Base-by-base conservation (phyloP, 2,888 invertebrate genomes). In the Lithophane leautieri region DNA sequence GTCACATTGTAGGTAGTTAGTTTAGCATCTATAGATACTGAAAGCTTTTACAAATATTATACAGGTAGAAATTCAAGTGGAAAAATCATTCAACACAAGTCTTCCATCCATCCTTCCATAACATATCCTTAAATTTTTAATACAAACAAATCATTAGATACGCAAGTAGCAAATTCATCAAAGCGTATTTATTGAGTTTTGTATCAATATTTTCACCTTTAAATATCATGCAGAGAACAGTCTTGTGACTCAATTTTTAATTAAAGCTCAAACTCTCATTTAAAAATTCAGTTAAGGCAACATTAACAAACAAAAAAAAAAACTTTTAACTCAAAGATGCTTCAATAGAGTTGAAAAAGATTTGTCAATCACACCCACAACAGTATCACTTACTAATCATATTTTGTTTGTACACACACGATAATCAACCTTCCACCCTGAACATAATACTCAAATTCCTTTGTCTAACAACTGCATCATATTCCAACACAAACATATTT, bases 21-120 rank as follows among this genome's bases (percentile, higher is more conserved):
- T 85, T 81, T 79, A 87, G 81, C 81, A 72, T 86, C 70, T 76
- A 72, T 78, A 67, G 76, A 75, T 81, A 87, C 84, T 86, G 86
- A 86, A 87, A 88, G 78, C 84, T 83, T 75, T 74, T 81, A 86
- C 81, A 86, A 81, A 82, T 75, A 83, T 83, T 87, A 88, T 76
- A 88, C 82, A 86, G 44, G 73, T 82, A 80, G 80, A 73, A 73
- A 79, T 73, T 60, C 40, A 79, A 73, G 66, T 69, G 34, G 52
- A 70, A 76, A 76, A 73, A 42, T 73, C 73, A 67, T 70, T 71
- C 54, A 73, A 61, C 40, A 77, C 19, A 47, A 54, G 61, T 50
- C 62, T 52, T 34, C 9, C 58, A 58, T 58, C 16, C 58, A 58
- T 58, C 28, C 16, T 16, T 28, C 12, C n/a, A 14, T 54, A 14